Evolutionary conservation across 1,140 invertebrate genomes (phyloP), one percentile per base, ranked within the genome.

Genomic region (Oryzaephilus surinamensis): DNA sequence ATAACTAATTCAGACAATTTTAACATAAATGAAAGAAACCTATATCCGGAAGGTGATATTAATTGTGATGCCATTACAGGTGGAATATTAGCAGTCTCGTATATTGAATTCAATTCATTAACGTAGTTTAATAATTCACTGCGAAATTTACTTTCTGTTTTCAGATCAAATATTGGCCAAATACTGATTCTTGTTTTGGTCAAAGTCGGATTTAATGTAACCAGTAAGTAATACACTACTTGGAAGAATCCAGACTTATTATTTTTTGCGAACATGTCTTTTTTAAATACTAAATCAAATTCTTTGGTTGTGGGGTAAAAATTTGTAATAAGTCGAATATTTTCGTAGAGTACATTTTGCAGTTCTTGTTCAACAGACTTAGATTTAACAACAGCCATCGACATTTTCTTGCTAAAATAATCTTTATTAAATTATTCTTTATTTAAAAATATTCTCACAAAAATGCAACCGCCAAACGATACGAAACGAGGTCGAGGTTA

Each of bases 221-320:
- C 38, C 14, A 60, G 32, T 10, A 60, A 31, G 27, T 53, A 60
- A 38, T 60, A 45, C 4, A 51, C 33, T 6, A 57, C 46, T 28
- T 58, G 46, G 8, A 51, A 50, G 24, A 60, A 60, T 17, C 48
- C 57, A 7, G 45, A 38, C 33, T 55, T 60, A 41, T 60, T 60
- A 39, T 48, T 57, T 36, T 57, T 60, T 4, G 51, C 29, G 43
- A 60, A 60, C 57, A 60, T 60, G 46, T 60, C 51, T n/a, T n/a
- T n/a, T n/a, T n/a, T n/a, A n/a, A n/a, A n/a, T n/a, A n/a, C n/a
- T n/a, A n/a, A n/a, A n/a, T n/a, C n/a, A n/a, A n/a, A n/a, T n/a
- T n/a, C n/a, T n/a, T n/a, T n/a, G n/a, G n/a, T n/a, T n/a, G n/a
- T n/a, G n/a, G n/a, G n/a, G n/a, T n/a, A n/a, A n/a, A n/a, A n/a